These are phyloP conservation scores for Aelia acuminata DNA, from an alignment of 2,888 invertebrate species.

Conservation along the genomic window DNA sequence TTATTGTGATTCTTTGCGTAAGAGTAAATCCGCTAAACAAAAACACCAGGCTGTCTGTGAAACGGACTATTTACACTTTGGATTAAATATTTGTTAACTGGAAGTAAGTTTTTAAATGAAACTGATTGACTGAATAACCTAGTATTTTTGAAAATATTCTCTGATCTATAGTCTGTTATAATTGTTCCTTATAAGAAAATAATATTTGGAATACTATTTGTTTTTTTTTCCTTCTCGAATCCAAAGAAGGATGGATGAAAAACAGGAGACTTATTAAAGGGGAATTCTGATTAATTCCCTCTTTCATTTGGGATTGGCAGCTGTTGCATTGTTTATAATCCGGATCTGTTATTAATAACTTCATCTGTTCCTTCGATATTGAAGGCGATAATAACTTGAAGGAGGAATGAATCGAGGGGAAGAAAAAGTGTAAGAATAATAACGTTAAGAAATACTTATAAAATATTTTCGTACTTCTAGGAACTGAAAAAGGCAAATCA, in stretches of 20 bases:
- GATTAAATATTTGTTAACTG: no score
- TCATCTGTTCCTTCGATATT: constrained; percentile 26
- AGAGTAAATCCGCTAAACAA: no score
- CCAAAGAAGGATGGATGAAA: constrained; percentile 2
- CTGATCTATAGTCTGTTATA: neutral
- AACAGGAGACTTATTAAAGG: constrained; percentile 37
- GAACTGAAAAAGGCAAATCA: no score
- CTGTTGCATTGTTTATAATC: constrained; percentile 15
- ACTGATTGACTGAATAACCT: neutral
- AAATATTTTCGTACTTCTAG: no score
- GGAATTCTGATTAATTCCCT: constrained; percentile 23
- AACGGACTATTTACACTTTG: no score
- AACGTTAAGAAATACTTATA: neutral
- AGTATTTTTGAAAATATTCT: neutral
- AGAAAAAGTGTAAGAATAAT: neutral
- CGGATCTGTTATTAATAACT: constrained; percentile 38
- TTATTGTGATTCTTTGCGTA: no score
- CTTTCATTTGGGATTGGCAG: constrained; percentile 42
- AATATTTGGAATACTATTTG: neutral
- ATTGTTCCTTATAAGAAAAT: neutral
- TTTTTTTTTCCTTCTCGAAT: neutral
- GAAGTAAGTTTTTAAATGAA: neutral
- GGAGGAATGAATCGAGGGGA: neutral
- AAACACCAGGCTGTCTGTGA: no score
- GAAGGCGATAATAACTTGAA: neutral